Evolutionary conservation across 2,888 invertebrate genomes (phyloP).

Genomic region (Biston stratarius): DNA sequence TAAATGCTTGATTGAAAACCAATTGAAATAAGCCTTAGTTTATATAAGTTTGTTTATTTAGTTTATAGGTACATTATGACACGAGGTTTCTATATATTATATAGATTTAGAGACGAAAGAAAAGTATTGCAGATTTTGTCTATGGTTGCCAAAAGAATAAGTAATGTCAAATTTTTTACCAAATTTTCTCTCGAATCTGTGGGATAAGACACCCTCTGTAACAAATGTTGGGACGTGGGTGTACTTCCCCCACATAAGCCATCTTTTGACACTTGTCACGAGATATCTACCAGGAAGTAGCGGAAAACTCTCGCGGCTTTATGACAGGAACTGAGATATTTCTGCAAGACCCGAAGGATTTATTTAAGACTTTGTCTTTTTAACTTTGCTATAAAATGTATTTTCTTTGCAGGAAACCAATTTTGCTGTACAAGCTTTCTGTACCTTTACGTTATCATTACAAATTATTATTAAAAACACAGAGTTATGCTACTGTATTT

Average conservation of each 20-base stretch:
- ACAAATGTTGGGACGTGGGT: no score
- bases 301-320: slow-evolving; percentile 7
- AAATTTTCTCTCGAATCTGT: background rate
- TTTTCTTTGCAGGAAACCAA: background rate
- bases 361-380: slow-evolving; percentile 8
- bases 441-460: no score
- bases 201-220: background rate
- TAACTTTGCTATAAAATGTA: background rate
- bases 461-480: no score
- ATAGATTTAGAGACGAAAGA: no score
- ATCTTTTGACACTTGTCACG: slow-evolving; percentile 14
- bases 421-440: background rate
- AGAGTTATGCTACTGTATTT: no score
- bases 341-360: slow-evolving; percentile 15
- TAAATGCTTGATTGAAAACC: no score
- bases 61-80: no score
- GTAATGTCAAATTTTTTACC: background rate
- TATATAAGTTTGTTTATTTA: no score
- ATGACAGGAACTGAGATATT: slow-evolving; percentile 17
- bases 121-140: no score
- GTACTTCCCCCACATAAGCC: slow-evolving; percentile 1
- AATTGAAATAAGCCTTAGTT: no score
- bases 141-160: no score
- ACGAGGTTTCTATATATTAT: no score
- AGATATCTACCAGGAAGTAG: slow-evolving; percentile 11